Conservation (phyloP, 2,888 invertebrate species). For the Pardosa pseudoannulata region DNA sequence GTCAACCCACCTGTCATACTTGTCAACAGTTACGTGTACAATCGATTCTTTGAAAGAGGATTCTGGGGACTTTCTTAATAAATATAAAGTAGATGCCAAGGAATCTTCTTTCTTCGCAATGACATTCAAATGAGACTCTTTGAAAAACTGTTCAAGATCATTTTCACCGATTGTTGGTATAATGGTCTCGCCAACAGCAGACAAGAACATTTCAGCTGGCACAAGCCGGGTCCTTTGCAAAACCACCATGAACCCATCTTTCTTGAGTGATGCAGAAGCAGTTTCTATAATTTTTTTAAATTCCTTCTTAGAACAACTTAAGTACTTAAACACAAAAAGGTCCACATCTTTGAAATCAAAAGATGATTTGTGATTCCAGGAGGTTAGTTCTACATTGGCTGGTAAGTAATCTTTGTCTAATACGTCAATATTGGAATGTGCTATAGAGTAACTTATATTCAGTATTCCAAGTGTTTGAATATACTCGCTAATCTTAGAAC, state of each 20-base stretch:
- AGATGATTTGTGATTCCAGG: slow-evolving; percentile 79
- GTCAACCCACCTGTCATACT: slow-evolving; percentile 84
- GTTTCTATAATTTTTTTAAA: slow-evolving; percentile 73
- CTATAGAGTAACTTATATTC: slow-evolving; percentile 81
- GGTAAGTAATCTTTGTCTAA: slow-evolving; percentile 75
- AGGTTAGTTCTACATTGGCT: slow-evolving; percentile 79
- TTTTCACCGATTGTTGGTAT: slow-evolving; percentile 48
- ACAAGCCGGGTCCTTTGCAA: slow-evolving; percentile 73
- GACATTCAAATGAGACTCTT: slow-evolving; percentile 67
- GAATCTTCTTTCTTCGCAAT: slow-evolving; percentile 82
- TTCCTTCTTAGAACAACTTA: slow-evolving; percentile 49
- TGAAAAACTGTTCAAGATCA: slow-evolving; percentile 70
- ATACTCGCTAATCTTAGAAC: slow-evolving; percentile 53
- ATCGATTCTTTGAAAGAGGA: slow-evolving; percentile 51
- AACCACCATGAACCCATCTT: slow-evolving; percentile 84
- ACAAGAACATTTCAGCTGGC: slow-evolving; percentile 74
- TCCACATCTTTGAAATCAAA: slow-evolving; percentile 75
- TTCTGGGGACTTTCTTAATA: slow-evolving; percentile 81
- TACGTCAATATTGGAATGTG: slow-evolving; percentile 80
- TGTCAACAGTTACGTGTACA: slow-evolving; percentile 58
- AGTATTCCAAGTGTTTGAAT: slow-evolving; percentile 63
- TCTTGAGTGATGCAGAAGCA: slow-evolving; percentile 81
- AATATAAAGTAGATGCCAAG: slow-evolving; percentile 80
- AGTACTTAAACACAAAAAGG: slow-evolving; percentile 75
- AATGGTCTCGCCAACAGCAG: slow-evolving; percentile 65